Evolutionary conservation across 2,888 invertebrate species (phyloP).

Genomic region (Eilema depressum): DNA sequence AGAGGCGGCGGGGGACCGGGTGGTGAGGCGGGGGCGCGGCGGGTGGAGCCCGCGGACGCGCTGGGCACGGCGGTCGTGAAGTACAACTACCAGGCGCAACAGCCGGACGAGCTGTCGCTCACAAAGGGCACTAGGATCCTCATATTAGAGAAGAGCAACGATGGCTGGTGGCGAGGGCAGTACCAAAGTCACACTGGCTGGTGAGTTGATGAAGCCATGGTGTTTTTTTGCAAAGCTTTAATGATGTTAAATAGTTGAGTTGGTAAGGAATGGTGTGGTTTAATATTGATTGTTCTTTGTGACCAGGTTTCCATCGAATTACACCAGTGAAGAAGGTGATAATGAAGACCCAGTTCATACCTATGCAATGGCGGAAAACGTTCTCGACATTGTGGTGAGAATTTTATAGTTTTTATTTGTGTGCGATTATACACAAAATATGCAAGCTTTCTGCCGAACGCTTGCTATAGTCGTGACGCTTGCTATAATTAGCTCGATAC

Average conservation of each 20-base stretch:
- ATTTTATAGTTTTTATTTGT: too few species aligned
- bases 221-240: not conserved
- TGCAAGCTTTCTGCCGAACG: too few species aligned
- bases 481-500: too few species aligned
- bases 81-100: slow-evolving; percentile 97
- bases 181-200: slow-evolving; percentile 86
- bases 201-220: slow-evolving; percentile 64
- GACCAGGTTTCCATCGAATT: slow-evolving; percentile 99
- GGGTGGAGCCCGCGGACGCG: slow-evolving; percentile 95
- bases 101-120: slow-evolving; percentile 97
- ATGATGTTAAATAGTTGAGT: not conserved
- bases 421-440: too few species aligned
- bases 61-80: slow-evolving; percentile 97
- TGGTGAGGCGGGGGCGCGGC: slow-evolving; percentile 91
- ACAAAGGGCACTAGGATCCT: slow-evolving; percentile 97
- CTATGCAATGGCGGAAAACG: slow-evolving; percentile 97
- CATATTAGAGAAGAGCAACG: slow-evolving; percentile 99
- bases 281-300: not conserved
- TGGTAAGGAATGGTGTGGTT: not conserved
- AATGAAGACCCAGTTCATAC: slow-evolving; percentile 95
- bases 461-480: too few species aligned
- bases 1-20: slow-evolving; percentile 87
- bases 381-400: slow-evolving; percentile 95
- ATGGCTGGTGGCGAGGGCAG: slow-evolving; percentile 99
- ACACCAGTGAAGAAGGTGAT: slow-evolving; percentile 97